Conservation (phyloP, 2,888 invertebrate species). For the Perizoma flavofasciatum region DNA sequence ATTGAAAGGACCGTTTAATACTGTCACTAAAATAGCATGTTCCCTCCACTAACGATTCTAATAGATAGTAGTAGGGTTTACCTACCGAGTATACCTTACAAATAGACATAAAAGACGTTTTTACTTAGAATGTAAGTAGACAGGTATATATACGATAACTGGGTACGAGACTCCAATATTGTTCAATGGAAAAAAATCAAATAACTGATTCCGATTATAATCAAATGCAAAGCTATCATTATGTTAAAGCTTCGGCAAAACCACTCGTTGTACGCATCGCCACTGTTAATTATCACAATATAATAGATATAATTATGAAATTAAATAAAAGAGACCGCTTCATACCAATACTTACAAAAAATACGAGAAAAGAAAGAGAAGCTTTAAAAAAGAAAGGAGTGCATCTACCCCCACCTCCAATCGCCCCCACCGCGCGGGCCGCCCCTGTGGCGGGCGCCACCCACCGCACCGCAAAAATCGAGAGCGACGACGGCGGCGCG, state of each 20-base stretch:
- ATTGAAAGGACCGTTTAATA: conserved; percentile 62
- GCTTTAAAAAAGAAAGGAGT: conserved; percentile 83
- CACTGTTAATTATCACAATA: conserved; percentile 83
- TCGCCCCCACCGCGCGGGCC: conserved; percentile 75
- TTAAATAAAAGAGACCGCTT: conserved; percentile 82
- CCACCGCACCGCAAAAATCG: conserved; percentile 87
- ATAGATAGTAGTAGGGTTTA: too few relatives aligned
- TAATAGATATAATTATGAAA: conserved; percentile 63
- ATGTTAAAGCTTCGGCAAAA: conserved; percentile 74
- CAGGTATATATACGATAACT: too few relatives aligned
- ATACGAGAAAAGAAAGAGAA: conserved; percentile 84
- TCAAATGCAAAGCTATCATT: conserved; percentile 81
- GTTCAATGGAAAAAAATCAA: conserved; percentile 60
- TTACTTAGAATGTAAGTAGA: too few relatives aligned
- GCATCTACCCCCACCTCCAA: conserved; percentile 79
- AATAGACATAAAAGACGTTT: too few relatives aligned
- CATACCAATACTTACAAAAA: conserved; percentile 80
- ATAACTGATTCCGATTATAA: conserved; percentile 74
- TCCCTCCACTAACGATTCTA: too few relatives aligned
- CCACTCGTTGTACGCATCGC: conserved; percentile 76
- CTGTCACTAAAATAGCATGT: conserved; percentile 45
- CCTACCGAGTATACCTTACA: too few relatives aligned
- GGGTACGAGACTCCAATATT: conserved; percentile 35
- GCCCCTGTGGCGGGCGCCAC: conserved; percentile 84
- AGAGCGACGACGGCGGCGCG: conserved; percentile 83